Evolutionary conservation across 2,797 vertebrate species (phyloP).

Genomic region (Luscinia megarhynchos): DNA sequence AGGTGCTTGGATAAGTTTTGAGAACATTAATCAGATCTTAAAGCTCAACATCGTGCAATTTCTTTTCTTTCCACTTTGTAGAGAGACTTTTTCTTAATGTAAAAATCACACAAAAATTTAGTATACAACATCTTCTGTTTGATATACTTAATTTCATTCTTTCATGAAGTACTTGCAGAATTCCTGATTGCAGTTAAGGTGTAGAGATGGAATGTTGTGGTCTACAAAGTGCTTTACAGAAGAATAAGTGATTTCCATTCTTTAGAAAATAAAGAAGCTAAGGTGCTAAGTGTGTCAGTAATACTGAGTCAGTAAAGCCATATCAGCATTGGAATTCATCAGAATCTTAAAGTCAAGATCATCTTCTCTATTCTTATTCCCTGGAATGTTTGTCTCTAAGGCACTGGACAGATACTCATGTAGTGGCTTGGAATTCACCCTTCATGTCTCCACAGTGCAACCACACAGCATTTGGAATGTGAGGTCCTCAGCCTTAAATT

Average conservation of each 20-base stretch:
- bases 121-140: not conserved
- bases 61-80: not conserved
- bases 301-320: not conserved
- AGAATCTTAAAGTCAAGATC: not conserved
- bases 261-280: not conserved
- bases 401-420: not conserved
- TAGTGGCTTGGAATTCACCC: not conserved
- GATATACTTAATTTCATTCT: not conserved
- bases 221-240: not conserved
- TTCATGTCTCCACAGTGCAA: fast-evolving
- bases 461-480: not conserved
- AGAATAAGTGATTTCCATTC: not conserved
- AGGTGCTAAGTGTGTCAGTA: not conserved
- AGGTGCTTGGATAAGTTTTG: not conserved
- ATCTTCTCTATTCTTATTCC: not conserved
- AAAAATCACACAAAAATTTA: not conserved
- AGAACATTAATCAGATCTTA: fast-evolving
- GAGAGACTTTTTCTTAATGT: not conserved
- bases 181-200: not conserved
- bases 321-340: not conserved
- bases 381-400: not conserved
- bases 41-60: not conserved
- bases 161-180: not conserved
- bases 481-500: not conserved
- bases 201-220: not conserved